Conservation (phyloP, 2,888 invertebrate genomes). For the Toxonevra muliebris region DNA sequence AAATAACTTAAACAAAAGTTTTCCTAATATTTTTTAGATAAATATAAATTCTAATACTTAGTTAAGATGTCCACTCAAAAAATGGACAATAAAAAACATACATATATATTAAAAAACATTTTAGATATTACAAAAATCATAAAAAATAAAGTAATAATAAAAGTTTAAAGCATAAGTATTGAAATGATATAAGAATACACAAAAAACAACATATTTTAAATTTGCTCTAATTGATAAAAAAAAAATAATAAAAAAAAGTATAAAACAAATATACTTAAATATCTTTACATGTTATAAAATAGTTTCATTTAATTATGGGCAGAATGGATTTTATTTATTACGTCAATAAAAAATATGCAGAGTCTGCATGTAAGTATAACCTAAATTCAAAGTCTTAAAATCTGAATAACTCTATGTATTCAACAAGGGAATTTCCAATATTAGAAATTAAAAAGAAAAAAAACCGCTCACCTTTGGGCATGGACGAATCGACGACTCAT, state of each 20-base stretch:
- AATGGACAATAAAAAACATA: conserved; percentile 28
- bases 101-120: background rate
- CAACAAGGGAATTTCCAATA: no score
- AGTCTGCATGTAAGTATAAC: no score
- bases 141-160: background rate
- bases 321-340: no score
- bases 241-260: conserved; percentile 7
- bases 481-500: no score
- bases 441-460: no score
- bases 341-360: no score
- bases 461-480: no score
- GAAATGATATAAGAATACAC: background rate
- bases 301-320: background rate
- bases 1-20: conserved; percentile 9
- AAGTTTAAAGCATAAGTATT: conserved; percentile 8
- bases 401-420: no score
- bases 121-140: background rate
- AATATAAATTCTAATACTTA: background rate
- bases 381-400: no score
- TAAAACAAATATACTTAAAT: conserved; percentile 8
- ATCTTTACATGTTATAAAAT: conserved; percentile 2
- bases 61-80: conserved; percentile 18
- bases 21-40: conserved; percentile 17
- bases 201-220: conserved; percentile 7
- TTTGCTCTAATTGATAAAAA: conserved; percentile 7